These are phyloP conservation scores for Philopotamus ludificatus DNA, from an alignment of 1,140 invertebrate genomes.

Conservation along the genomic window DNA sequence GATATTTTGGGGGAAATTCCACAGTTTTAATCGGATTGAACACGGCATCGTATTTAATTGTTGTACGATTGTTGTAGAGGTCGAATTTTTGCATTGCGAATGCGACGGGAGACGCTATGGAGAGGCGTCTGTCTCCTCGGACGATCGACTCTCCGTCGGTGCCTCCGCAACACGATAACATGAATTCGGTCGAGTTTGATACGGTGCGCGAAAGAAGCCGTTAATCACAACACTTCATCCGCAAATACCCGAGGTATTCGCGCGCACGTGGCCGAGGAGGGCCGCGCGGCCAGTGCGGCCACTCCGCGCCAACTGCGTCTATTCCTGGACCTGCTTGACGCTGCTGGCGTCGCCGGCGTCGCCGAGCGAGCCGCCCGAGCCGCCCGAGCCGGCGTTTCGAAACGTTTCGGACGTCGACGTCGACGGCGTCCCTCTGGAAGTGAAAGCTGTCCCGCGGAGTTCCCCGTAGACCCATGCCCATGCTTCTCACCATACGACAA, in stretches of 20 bases:
- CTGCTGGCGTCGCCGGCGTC: slow-evolving; percentile 10
- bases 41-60: too few species aligned
- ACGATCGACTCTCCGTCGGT: too few species aligned
- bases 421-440: neutral
- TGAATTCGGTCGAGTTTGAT: neutral
- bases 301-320: slow-evolving; percentile 15
- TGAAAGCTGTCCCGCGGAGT: neutral
- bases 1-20: too few species aligned
- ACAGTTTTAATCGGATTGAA: too few species aligned
- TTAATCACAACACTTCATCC: too few species aligned
- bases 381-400: slow-evolving; percentile 14
- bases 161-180: neutral
- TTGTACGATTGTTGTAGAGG: too few species aligned
- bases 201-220: too few species aligned
- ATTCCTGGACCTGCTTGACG: slow-evolving; percentile 9
- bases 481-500: neutral
- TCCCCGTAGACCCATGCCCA: neutral
- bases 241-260: too few species aligned
- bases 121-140: too few species aligned
- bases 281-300: neutral
- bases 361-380: too few species aligned
- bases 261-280: neutral
- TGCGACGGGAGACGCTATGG: too few species aligned
- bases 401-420: slow-evolving; percentile 8
- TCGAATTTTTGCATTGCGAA: too few species aligned